phyloP scores from a whole-genome alignment of 2,888 invertebrate genomes.

The Cantharis nigra region DNA sequence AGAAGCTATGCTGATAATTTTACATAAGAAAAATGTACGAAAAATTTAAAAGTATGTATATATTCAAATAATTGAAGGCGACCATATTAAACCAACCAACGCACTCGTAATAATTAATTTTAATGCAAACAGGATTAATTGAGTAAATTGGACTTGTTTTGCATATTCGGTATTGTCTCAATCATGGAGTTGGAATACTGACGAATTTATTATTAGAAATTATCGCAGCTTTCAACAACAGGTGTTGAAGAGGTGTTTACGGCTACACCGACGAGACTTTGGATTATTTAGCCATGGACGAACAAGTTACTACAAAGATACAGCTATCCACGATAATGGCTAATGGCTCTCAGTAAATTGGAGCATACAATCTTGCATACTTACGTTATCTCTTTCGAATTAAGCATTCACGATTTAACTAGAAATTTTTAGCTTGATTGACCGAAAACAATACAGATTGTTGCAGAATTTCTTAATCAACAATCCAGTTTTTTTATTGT shows the following conservation, averaged over 20 bases:
- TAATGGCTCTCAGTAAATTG: neutral
- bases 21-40: neutral
- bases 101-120: neutral
- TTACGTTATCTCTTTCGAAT: neutral
- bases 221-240: neutral
- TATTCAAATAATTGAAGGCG: neutral
- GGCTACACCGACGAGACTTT: neutral
- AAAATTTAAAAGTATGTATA: neutral
- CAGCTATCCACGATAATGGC: no score
- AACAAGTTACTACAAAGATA: neutral
- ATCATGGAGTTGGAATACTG: neutral
- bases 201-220: neutral
- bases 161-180: neutral
- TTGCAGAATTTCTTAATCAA: neutral
- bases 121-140: neutral
- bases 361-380: neutral
- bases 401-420: neutral
- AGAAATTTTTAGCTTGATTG: neutral
- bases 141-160: neutral
- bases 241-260: neutral
- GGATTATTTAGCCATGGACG: neutral
- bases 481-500: neutral
- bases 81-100: neutral
- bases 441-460: neutral
- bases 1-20: neutral